Percentiles rank a stretch among this genome's conserved stretches.
phyloP scores from a whole-genome alignment of 2,888 invertebrate genomes.

The Panzeria rudis region DNA sequence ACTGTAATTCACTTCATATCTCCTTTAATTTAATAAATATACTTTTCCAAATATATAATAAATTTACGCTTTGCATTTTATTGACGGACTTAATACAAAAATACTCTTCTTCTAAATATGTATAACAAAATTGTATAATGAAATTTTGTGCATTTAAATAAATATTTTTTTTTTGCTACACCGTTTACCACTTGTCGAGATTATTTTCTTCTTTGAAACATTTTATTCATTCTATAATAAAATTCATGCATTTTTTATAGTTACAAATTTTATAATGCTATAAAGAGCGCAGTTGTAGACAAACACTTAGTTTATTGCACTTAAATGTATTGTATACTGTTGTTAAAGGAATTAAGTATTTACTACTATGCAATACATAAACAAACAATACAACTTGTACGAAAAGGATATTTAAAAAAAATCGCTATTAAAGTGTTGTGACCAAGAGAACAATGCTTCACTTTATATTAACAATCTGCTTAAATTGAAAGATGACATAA shows the following conservation, averaged over 20 bases:
- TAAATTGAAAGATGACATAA: conserved; percentile 15
- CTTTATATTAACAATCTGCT: conserved; percentile 22
- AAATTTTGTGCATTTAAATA: conserved; percentile 7
- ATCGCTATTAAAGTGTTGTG: conserved; percentile 9
- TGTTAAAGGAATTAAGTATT: conserved; percentile 8
- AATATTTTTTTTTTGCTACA: background rate
- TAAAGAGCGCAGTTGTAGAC: conserved; percentile 17
- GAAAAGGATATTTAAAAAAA: conserved; percentile 22
- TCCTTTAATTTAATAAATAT: background rate
- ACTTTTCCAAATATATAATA: background rate
- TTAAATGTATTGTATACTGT: conserved; percentile 5
- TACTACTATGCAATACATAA: background rate
- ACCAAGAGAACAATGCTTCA: background rate
- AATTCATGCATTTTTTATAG: conserved; percentile 22
- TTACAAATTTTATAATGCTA: conserved; percentile 5
- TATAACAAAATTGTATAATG: background rate
- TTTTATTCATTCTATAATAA: background rate
- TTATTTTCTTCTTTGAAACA: background rate
- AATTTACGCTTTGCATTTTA: background rate
- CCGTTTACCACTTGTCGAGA: background rate
- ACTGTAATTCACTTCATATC: background rate
- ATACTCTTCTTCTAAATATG: background rate
- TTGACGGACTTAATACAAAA: background rate
- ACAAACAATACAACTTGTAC: conserved; percentile 1
- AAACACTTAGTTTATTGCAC: conserved; percentile 26